Evolutionary conservation across 2,888 invertebrate genomes (phyloP).

Genomic region (Romanomermis culicivorax): DNA sequence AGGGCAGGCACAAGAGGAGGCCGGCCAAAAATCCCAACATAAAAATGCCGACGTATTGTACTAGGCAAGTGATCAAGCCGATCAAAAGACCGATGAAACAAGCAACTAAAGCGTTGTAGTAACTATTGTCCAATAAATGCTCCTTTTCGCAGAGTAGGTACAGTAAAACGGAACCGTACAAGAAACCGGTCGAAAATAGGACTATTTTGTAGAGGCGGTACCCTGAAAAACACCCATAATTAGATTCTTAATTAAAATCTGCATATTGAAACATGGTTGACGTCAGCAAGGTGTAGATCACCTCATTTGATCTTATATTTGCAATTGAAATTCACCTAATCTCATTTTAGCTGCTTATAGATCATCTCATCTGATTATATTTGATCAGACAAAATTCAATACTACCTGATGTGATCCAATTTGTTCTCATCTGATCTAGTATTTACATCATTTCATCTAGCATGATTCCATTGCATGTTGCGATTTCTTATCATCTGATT

Average conservation of each 20-base stretch:
- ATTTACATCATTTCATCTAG: too few species aligned
- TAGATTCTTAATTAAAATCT: background rate
- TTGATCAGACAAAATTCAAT: too few species aligned
- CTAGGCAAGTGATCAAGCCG: constrained; percentile 56
- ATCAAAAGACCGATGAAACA: constrained; percentile 51
- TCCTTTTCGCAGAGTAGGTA: constrained; percentile 59
- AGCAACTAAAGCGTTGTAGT: constrained; percentile 41
- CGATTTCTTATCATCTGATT: too few species aligned
- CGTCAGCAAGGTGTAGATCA: too few species aligned
- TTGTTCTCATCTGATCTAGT: too few species aligned
- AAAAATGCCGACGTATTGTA: constrained; percentile 58
- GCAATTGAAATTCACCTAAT: too few species aligned
- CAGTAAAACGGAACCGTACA: constrained; percentile 57
- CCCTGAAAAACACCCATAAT: constrained; percentile 37
- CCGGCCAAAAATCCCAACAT: constrained; percentile 58
- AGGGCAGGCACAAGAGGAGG: constrained; percentile 31
- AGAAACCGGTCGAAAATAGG: constrained; percentile 66
- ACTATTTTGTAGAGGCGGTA: constrained; percentile 68
- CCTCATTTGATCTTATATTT: too few species aligned
- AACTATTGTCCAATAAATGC: constrained; percentile 41
- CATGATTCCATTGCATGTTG: too few species aligned
- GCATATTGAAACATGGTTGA: too few species aligned
- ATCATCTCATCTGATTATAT: too few species aligned
- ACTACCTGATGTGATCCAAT: too few species aligned
- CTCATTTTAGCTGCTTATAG: too few species aligned